Evolutionary conservation across 1,140 invertebrate species (phyloP), one percentile per base, ranked within the genome.

Genomic region (Ceratosolen fusciceps): DNA sequence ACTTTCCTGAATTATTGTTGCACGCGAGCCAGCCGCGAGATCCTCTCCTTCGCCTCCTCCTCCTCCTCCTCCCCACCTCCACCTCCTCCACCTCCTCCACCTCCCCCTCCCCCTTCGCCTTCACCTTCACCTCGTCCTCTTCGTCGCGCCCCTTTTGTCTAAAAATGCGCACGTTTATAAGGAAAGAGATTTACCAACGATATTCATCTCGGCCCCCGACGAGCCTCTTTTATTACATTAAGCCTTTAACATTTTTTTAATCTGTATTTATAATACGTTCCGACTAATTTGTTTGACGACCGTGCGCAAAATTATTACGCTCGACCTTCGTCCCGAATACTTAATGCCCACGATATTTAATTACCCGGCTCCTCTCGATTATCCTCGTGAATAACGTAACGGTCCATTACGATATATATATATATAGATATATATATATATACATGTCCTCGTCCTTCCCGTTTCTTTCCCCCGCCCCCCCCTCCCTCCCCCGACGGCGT

Each of bases 131-230:
- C n/a, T n/a, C n/a, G n/a, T n/a, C n/a, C n/a, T n/a, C n/a, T n/a
- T n/a, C n/a, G n/a, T n/a, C n/a, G n/a, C n/a, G n/a, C 24, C 8
- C 19, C n/a, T 7, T 72, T 56, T 56, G 49, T 54, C 49, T 49
- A 58, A 73, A 73, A 39, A 5, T 39, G 31, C 31, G n/a, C n/a
- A n/a, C 71, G 5, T 65, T 65, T 37, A n/a, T n/a, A n/a, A 65
- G 60, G 60, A 19, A 65, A 65, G 39, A 12, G 31, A 73, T 58
- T 58, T 16, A 21, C 7, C 26, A 52, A 8, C 2, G 2, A 2
- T 16, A 39, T 58, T 58, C 52, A 73, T 34, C 10, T 37, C 19
- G 5, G 3, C 1, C 1, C 14, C 31, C 4, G 7, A 60, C n/a
- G n/a, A n/a, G n/a, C n/a, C n/a, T n/a, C 31, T 29, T 60, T 60